Evolutionary conservation across 2,888 invertebrate genomes (phyloP), one percentile per base, ranked within the genome.

Genomic region (Microchrysa polita): DNA sequence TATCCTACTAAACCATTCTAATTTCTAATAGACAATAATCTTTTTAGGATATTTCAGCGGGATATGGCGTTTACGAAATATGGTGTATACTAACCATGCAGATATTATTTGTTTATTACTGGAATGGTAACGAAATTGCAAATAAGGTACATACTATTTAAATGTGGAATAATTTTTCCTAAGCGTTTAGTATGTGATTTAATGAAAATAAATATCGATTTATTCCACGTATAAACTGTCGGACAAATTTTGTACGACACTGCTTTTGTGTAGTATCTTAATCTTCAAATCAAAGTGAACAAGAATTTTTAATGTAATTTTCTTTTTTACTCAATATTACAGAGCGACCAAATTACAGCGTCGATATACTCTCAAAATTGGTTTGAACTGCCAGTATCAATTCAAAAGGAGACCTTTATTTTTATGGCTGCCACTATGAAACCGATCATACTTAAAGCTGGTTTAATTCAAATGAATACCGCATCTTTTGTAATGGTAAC

Each of bases 71-170:
- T 2, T 59, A 59, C 23, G 10, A 23, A 27, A 23, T 59, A 5
- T 59, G 59, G 59, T 22, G 59, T 23, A 27, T 59, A 27, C 23
- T 12, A 14, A 59, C 27, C n/a, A 5, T 59, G 9, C 22, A 23
- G 7, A 23, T 59, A 7, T 27, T 59, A 14, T 59, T 9, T 5
- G 10, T 59, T 5, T 59, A 59, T 23, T 59, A 59, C 27, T 59
- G 59, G 59, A 23, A 59, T 2, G 59, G 23, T 14, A 59, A 59
- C n/a, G 59, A 59, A 23, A 59, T 59, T 10, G 14, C 12, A 59
- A n/a, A 22, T 14, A 59, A 59, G 59, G 59, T 59, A 27, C 2
- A 42, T 7, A 12, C n/a, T n/a, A n/a, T 42, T 42, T 12, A 42
- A 42, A 42, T 12, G 42, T 12, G 42, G 12, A 42, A 7, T 42